Evolutionary conservation across 2,888 invertebrate genomes (phyloP), one percentile per base, ranked within the genome.

Genomic region (Laothoe populi): DNA sequence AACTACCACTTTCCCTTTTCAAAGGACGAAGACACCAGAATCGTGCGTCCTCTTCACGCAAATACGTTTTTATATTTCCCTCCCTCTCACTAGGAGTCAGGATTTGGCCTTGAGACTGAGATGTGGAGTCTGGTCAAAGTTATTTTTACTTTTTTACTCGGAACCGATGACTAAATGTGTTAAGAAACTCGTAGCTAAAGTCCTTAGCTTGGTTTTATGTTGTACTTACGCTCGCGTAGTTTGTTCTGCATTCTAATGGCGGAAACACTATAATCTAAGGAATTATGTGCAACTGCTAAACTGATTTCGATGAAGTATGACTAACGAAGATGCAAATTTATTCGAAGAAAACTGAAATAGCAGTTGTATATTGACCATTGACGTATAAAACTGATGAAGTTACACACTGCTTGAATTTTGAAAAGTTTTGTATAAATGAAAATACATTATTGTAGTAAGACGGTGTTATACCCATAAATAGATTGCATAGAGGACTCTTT

Each of bases 1-100:
- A 79, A 85, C 82, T 86, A 89, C 86, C 90, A 92, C 92, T 92
- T 92, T 92, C 92, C 92, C 91, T 92, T 92, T 92, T 91, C 82
- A 92, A 92, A 91, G 91, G 90, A 91, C 92, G 92, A 92, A 92
- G 90, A 89, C 88, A 86, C 85, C 75, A 71, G 67, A 66, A 60
- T 73, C 38, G 46, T 42, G 42, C 53, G 59, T 87, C 87, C 65
- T 71, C 70, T 24, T 90, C 71, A 1, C 8, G 1, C 73, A 0
- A 48, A 19, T 3, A 13, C 0, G 11, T 11, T 38, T 60, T 61
- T 5, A 49, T 84, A 77, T 74, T 0, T 70, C 44, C 42, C 70
- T 90, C 84, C 69, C 75, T 68, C n/a, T 84, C 78, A 59, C 62
- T 70, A 72, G 77, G 81, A 84, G 80, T 80, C 83, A 89, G 90